phyloP scores from a whole-genome alignment of 1,140 invertebrate species.

The Aphelenchoides fujianensis region DNA sequence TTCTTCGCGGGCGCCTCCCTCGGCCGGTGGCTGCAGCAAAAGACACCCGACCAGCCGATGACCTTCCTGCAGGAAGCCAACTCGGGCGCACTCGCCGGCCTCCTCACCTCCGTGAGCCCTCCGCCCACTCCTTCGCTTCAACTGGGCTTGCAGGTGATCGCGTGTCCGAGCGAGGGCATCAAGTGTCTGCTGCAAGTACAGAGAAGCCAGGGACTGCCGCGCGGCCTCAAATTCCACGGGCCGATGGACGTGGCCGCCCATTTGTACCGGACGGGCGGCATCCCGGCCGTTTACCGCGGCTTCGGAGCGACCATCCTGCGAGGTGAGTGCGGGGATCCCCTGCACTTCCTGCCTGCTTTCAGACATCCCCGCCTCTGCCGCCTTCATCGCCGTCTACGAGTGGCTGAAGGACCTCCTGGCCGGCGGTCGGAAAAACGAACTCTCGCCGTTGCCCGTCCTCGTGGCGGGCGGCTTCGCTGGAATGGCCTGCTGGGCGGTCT shows the following conservation, averaged over 20 bases:
- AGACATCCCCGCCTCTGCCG: slow-evolving; percentile 91
- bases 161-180: slow-evolving; percentile 94
- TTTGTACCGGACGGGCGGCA: slow-evolving; percentile 80
- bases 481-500: slow-evolving; percentile 89
- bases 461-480: slow-evolving; percentile 90
- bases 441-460: slow-evolving; percentile 71
- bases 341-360: slow-evolving; percentile 19
- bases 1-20: slow-evolving; percentile 86
- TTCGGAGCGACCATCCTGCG: slow-evolving; percentile 85
- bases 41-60: no score
- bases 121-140: slow-evolving; percentile 87
- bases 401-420: slow-evolving; percentile 74
- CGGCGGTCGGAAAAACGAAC: slow-evolving; percentile 69
- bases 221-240: slow-evolving; percentile 78
- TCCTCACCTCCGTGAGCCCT: slow-evolving; percentile 72
- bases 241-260: slow-evolving; percentile 85
- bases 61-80: slow-evolving; percentile 32
- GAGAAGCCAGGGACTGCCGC: slow-evolving; percentile 30
- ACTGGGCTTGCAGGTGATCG: no score
- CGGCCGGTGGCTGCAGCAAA: slow-evolving; percentile 73
- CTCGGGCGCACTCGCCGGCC: slow-evolving; percentile 63
- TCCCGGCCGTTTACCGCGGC: slow-evolving; percentile 88
- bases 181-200: slow-evolving; percentile 73
- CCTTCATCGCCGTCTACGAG: slow-evolving; percentile 96
- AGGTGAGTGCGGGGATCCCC: no score